Evolutionary conservation across 2,113 vertebrate species (phyloP).

Genomic region (Corvus cornix): DNA sequence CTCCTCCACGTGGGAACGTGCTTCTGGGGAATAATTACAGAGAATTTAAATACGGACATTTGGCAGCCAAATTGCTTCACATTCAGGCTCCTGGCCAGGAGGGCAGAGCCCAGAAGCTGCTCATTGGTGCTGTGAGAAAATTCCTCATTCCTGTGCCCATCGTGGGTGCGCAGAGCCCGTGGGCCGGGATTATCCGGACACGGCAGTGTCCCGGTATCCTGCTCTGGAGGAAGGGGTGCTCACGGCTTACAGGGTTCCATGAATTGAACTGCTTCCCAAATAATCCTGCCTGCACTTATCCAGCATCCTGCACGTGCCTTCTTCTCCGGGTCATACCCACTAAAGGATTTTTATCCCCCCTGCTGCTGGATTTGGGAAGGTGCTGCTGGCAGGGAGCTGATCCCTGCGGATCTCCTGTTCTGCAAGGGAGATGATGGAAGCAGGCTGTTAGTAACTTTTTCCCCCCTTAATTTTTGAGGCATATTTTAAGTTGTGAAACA

Average conservation of each 20-base stretch:
- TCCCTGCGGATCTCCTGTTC: rapidly evolving
- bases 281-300: background rate
- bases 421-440: background rate
- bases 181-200: background rate
- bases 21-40: conserved; percentile 30
- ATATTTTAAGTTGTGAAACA: conserved; percentile 27
- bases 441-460: background rate
- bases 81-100: conserved; percentile 15
- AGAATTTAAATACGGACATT: background rate
- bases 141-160: background rate
- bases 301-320: background rate
- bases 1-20: conserved; percentile 12
- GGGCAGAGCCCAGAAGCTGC: conserved; percentile 17
- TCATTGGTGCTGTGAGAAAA: background rate
- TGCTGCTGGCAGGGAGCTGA: background rate
- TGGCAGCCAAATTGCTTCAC: conserved; percentile 45
- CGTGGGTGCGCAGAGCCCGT: background rate
- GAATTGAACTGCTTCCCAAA: background rate
- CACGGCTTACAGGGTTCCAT: rapidly evolving
- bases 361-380: background rate
- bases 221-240: background rate
- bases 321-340: background rate
- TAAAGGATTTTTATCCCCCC: background rate
- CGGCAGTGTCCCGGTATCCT: rapidly evolving
- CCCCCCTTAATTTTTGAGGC: background rate